Conservation (phyloP, 2,888 invertebrate genomes). For the Drosophila acutilabella region DNA sequence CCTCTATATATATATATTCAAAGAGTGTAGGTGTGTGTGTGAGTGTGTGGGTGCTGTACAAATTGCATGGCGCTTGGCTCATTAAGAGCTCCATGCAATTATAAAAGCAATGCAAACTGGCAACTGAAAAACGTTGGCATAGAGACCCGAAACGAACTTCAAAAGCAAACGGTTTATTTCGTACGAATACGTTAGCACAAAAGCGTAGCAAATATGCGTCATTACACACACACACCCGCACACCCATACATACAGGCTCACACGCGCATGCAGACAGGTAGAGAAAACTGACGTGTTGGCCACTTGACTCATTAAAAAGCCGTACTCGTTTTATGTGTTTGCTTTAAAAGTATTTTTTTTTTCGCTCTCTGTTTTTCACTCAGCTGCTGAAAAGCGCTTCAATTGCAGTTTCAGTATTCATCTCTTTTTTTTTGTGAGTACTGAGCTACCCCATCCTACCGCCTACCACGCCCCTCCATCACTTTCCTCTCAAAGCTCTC, state of each 20-base stretch:
- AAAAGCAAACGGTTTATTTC: constrained; percentile 80
- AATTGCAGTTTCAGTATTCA: constrained; percentile 80
- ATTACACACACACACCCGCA: constrained; percentile 60
- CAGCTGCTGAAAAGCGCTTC: constrained; percentile 71
- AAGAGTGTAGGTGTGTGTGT: constrained; percentile 26
- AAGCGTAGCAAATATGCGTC: constrained; percentile 70
- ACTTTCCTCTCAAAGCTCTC: constrained; percentile 1
- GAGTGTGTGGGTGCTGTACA: constrained; percentile 39
- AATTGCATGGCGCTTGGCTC: constrained; percentile 75
- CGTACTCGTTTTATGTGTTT: constrained; percentile 36
- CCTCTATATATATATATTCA: constrained; percentile 19
- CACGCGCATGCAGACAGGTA: constrained; percentile 6
- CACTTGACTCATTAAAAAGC: constrained; percentile 79
- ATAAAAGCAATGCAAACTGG: constrained; percentile 74
- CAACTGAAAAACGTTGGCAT: constrained; percentile 52
- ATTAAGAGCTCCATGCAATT: constrained; percentile 75
- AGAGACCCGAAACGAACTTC: constrained; percentile 51
- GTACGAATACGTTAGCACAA: constrained; percentile 71
- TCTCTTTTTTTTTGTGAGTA: constrained; percentile 54
- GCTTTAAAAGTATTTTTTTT: constrained; percentile 9
- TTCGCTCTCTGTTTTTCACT: constrained; percentile 18
- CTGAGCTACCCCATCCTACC: constrained; percentile 2
- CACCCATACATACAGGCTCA: not conserved
- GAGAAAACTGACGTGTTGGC: constrained; percentile 67
- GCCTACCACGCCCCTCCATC: no score